Base-by-base conservation (phyloP, 2,797 vertebrate species). In the Furcifer pardalis region DNA sequence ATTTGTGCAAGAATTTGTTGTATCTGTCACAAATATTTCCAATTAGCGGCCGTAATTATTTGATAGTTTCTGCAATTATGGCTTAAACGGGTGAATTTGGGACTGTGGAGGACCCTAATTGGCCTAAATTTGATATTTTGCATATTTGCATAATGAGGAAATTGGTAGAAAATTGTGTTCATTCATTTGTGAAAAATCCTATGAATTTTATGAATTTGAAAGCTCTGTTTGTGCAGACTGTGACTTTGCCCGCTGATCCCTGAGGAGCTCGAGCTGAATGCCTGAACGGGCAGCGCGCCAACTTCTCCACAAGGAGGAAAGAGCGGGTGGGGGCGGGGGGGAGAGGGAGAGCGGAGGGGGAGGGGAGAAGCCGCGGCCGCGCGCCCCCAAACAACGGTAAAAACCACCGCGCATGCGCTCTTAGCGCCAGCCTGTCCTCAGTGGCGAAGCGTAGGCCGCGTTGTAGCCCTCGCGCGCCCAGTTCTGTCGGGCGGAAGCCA, bases 1-100 rank as follows among this genome's bases (percentile, higher is more conserved):
- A 99, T 99, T 99, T 98, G 98, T 97, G 96, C 96, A 97, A 98
- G 97, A 99, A 99, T 99, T 99, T 98, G 97, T 99, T 98, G 97
- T 99, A 98, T 99, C 98, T 99, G 98, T 99, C 98, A 98, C 98
- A 99, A 99, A 99, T 99, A 99, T 99, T 98, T 97, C 96, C 98
- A 99, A 99, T 99, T 99, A 99, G 97, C 97, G 95, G 96, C 96
- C 96, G 96, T 98, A 98, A 99, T 99, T 99, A 98, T 99, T 98
- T 98, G 98, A 98, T 98, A 98, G 98, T 99, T 98, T 98, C 97
- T 98, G 98, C 97, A 98, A 98, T 99, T 99, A 99, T 96, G 95
- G 96, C 97, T 97, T 98, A 98, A 99, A 97, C 97, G 97, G 97
- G 97, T 97, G 97, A 98, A 99, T 98, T 98, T 98, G 97, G 97